Evolutionary conservation across 2,888 invertebrate genomes (phyloP).

Genomic region (Norana najaformis): DNA sequence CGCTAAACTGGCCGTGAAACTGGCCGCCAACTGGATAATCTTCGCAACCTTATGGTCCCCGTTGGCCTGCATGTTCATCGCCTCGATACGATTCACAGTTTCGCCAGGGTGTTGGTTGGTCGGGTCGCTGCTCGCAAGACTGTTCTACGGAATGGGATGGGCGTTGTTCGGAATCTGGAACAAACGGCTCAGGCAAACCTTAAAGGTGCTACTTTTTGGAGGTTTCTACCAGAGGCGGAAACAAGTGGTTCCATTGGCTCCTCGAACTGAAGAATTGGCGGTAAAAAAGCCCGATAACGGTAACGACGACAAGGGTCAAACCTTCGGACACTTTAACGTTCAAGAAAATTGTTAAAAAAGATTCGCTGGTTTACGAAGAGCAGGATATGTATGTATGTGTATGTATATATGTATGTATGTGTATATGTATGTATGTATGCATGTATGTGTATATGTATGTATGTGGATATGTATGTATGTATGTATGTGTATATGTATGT

Average conservation of each 20-base stretch:
- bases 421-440: too few relatives aligned
- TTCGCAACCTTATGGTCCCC: neutral
- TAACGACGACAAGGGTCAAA: neutral
- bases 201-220: neutral
- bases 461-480: too few relatives aligned
- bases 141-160: conserved; percentile 19
- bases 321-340: too few relatives aligned
- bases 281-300: neutral
- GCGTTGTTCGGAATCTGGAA: conserved; percentile 5
- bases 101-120: neutral
- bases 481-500: too few relatives aligned
- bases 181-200: neutral
- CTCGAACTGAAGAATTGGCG: neutral
- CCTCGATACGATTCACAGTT: neutral
- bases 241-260: neutral
- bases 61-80: neutral
- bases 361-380: too few relatives aligned
- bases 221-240: neutral
- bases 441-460: too few relatives aligned
- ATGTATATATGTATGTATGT: too few relatives aligned
- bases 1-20: neutral
- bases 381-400: too few relatives aligned
- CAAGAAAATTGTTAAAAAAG: too few relatives aligned
- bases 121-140: neutral
- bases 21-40: neutral